Evolutionary conservation across 2,888 invertebrate species (phyloP).

Genomic region (Aphidius colemani): DNA sequence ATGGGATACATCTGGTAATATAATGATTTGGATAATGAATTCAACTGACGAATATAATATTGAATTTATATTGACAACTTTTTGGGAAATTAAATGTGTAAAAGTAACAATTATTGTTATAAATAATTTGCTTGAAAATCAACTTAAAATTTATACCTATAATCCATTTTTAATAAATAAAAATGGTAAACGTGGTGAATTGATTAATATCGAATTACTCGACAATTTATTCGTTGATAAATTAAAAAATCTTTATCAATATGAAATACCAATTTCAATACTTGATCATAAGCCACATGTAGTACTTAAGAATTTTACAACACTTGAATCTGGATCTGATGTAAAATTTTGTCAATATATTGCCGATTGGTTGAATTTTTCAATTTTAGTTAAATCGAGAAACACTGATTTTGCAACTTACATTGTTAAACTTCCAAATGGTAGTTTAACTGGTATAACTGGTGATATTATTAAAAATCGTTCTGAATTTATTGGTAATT

Average conservation of each 20-base stretch:
- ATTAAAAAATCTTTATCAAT: constrained; percentile 29
- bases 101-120: constrained; percentile 28
- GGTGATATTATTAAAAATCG: constrained; percentile 31
- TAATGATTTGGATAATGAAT: constrained; percentile 24
- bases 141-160: constrained; percentile 22
- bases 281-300: constrained; percentile 28
- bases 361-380: constrained; percentile 31
- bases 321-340: constrained; percentile 28
- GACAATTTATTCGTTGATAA: constrained; percentile 32
- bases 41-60: constrained; percentile 9
- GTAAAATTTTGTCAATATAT: constrained; percentile 28
- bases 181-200: constrained; percentile 2
- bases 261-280: constrained; percentile 28
- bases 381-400: constrained; percentile 21
- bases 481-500: constrained; percentile 30
- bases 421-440: constrained; percentile 23
- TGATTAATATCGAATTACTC: background rate
- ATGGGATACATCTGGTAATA: constrained; percentile 27
- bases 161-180: constrained; percentile 28
- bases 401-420: constrained; percentile 23
- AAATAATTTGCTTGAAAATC: background rate
- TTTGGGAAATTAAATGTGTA: constrained; percentile 28
- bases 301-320: constrained; percentile 4
- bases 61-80: constrained; percentile 18
- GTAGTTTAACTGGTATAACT: constrained; percentile 24